Evolutionary conservation across 2,797 vertebrate species (phyloP), one percentile per base, ranked within the genome.

Genomic region (Capromys pilorides): DNA sequence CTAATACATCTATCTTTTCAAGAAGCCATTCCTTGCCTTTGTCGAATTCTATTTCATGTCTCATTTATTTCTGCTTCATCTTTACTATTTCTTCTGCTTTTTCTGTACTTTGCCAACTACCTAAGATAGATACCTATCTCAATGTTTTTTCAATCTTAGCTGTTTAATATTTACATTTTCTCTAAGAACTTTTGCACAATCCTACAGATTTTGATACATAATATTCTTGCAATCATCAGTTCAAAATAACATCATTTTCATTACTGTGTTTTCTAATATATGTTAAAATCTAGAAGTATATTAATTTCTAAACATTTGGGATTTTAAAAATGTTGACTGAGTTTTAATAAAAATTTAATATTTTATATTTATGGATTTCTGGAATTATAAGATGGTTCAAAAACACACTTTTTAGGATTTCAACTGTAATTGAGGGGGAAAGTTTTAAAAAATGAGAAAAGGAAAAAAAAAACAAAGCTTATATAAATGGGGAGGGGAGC

Each of bases 101-200:
- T 78, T 90, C 41, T 62, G 12, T 39, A 14, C 33, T 49, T 45
- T 73, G 69, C 8, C 18, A 45, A 49, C 21, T 41, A 26, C 11
- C 31, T 67, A 67, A 67, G 31, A 67, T 22, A 8, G 12, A 67
- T 69, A 94, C 9, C 24, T 78, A 36, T 4, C 6, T 77, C 13
- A 49, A 45, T 59, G 26, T 73, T 75, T 91, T 86, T 51, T 73
- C 39, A 88, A 64, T 0, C 28, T 86, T 66, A 62, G 2, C 77
- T 90, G 62, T 78, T 31, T 59, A 57, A 13, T 61, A 49, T 82
- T 28, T 61, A 77, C 22, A 75, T 59, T 90, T n/a, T 82, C 78
- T 77, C 24, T 66, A 90, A 86, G 59, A 75, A 36, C 62, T 90
- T 96, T 96, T 85, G 54, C n/a, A 86, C 64, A 90, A 80, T 78